These are phyloP conservation scores for Chalcosyrphus nemorum DNA, from an alignment of 2,888 invertebrate species.

Conservation along the genomic window DNA sequence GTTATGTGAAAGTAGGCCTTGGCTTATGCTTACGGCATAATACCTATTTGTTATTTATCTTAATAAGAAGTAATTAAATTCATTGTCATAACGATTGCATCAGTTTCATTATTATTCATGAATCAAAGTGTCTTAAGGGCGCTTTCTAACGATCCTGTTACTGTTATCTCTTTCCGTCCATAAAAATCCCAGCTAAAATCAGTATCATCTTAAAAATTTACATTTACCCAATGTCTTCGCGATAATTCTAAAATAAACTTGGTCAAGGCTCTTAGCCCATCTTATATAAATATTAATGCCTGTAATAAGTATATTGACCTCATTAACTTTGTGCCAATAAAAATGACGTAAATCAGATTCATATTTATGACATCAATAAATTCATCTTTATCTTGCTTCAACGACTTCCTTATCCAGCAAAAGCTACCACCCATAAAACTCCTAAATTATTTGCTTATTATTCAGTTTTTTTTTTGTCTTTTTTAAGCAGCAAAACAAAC, in stretches of 20 bases:
- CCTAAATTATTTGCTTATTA: slow-evolving; percentile 11
- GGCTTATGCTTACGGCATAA: too few relatives aligned
- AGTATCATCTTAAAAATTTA: not conserved
- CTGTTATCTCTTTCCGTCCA: too few relatives aligned
- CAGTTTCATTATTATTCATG: not conserved
- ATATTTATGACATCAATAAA: slow-evolving; percentile 44
- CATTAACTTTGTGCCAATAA: slow-evolving; percentile 44
- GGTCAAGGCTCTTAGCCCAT: slow-evolving; percentile 2
- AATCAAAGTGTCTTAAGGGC: not conserved
- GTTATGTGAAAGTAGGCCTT: too few relatives aligned
- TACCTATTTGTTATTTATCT: too few relatives aligned
- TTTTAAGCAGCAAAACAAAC: slow-evolving; percentile 1
- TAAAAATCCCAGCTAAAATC: not conserved
- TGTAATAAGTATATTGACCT: slow-evolving; percentile 33
- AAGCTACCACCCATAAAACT: not conserved
- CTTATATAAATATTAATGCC: slow-evolving; percentile 11
- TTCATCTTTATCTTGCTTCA: not conserved
- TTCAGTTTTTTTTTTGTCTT: not conserved
- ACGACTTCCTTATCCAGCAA: slow-evolving; percentile 12
- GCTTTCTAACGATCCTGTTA: too few relatives aligned
- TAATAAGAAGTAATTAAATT: too few relatives aligned
- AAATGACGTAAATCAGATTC: slow-evolving; percentile 41
- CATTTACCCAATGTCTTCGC: not conserved
- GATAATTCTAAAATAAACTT: slow-evolving; percentile 1
- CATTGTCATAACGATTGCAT: too few relatives aligned